phyloP scores from a whole-genome alignment of 2,888 invertebrate species.

The Sinentomon sp. region DNA sequence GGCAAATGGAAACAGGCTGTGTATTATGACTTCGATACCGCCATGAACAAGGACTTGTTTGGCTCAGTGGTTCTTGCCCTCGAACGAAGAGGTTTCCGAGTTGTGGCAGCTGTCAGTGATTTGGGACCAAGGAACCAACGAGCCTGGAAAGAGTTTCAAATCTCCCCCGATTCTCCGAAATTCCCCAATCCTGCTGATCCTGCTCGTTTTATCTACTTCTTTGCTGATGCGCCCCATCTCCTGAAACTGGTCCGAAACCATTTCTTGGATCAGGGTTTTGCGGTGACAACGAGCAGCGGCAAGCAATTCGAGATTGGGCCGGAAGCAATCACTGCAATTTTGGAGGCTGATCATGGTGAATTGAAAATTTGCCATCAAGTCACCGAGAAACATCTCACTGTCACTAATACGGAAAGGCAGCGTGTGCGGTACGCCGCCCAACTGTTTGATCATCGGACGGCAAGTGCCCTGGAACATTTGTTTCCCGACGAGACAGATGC shows the following conservation, averaged over 20 bases:
- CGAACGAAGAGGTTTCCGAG: slow-evolving; percentile 1
- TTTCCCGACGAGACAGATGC: neutral
- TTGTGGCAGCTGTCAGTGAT: slow-evolving; percentile 6
- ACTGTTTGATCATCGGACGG: slow-evolving; percentile 8
- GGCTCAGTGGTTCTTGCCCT: slow-evolving; percentile 1
- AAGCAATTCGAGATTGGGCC: slow-evolving; percentile 4
- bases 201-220: slow-evolving; percentile 4
- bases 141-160: slow-evolving; percentile 6
- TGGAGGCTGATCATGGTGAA: slow-evolving; percentile 2
- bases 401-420: slow-evolving; percentile 5
- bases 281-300: slow-evolving; percentile 2
- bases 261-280: slow-evolving; percentile 8
- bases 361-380: slow-evolving; percentile 5
- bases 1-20: slow-evolving; percentile 5
- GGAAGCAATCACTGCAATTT: neutral
- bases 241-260: slow-evolving; percentile 10
- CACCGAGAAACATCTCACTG: slow-evolving; percentile 1
- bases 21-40: slow-evolving; percentile 6
- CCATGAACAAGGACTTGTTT: slow-evolving; percentile 1
- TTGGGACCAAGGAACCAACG: slow-evolving; percentile 4
- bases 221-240: slow-evolving; percentile 10
- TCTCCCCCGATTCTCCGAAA: neutral
- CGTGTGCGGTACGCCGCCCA: slow-evolving; percentile 5
- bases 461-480: neutral
- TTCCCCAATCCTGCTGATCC: slow-evolving; percentile 4